Base-by-base conservation (phyloP, 2,888 invertebrate species). In the Blastobasis lacticolella region DNA sequence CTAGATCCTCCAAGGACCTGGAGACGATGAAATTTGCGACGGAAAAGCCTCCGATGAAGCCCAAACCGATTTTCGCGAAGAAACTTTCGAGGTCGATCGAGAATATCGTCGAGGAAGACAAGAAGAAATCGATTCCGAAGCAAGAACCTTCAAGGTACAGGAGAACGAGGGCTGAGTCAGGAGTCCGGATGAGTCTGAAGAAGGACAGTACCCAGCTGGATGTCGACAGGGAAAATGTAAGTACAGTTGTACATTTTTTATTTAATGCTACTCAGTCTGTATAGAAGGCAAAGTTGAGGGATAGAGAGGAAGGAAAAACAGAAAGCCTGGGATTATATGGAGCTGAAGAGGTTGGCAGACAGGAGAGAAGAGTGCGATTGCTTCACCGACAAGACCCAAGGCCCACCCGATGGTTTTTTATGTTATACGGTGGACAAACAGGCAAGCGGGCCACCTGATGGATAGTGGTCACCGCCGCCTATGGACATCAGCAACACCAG, bases 171-270 rank as follows among this genome's bases (percentile, higher is more conserved):
- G 55, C 56, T 7, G 63, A 60, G 42, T 49, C 50, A 54, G 63
- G 52, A n/a, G 51, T 59, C 1, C 64, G 62, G 0, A 63, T 74
- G 36, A 74, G 69, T 42, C n/a, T 75, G 36, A 83, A 71, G 56
- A 74, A 66, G 49, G 69, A 72, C 8, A 75, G 67, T 10, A 60
- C 62, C 0, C 87, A 87, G 45, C 49, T 87, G 47, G 84, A 87
- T 49, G 69, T 79, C 6, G 87, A 88, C 49, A 69, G 75, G 60
- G 82, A 87, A 47, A 88, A 88, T 57, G 88, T 89, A 10, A 88
- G 88, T 88, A 64, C 9, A 10, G 45, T 52, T 53, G 43, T 49
- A 43, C 10, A 37, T 53, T 36, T 6, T 46, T 9, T 41, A n/a
- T n/a, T n/a, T n/a, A n/a, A n/a, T n/a, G n/a, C n/a, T n/a, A n/a